These are phyloP conservation scores for Azorinus chamasolen DNA, from an alignment of 2,888 invertebrate species.

Conservation along the genomic window DNA sequence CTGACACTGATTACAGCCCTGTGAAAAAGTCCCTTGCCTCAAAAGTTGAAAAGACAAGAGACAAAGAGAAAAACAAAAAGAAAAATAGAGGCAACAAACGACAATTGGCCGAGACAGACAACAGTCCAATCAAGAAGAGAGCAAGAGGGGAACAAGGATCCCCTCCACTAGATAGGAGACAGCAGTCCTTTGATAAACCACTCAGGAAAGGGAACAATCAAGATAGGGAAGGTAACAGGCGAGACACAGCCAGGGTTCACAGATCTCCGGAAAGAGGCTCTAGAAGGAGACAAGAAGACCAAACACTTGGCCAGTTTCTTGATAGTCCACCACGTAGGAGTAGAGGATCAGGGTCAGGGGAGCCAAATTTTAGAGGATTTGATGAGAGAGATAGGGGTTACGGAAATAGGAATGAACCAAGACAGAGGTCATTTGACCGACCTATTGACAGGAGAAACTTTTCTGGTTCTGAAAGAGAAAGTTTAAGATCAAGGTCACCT, in stretches of 20 bases:
- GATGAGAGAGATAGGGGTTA: constrained; percentile 10
- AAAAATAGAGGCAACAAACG: background rate
- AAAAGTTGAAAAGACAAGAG: constrained; percentile 18
- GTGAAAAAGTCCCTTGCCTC: constrained; percentile 23
- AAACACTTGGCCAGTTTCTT: background rate
- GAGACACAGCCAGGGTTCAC: too few relatives aligned
- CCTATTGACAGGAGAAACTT: background rate
- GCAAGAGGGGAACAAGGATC: background rate
- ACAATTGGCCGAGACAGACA: constrained; percentile 18
- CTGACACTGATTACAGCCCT: constrained; percentile 38
- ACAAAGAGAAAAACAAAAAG: constrained; percentile 3
- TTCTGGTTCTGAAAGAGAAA: background rate
- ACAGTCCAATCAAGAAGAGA: constrained; percentile 18
- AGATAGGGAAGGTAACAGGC: too few relatives aligned
- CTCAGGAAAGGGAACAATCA: background rate
- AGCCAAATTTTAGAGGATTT: constrained; percentile 16
- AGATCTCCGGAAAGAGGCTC: constrained; percentile 2
- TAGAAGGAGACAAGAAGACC: constrained; percentile 1
- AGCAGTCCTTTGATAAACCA: background rate
- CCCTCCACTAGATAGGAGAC: background rate
- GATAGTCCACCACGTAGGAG: background rate
- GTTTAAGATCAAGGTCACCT: constrained; percentile 14
- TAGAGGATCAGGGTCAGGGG: constrained; percentile 10
- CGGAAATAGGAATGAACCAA: constrained; percentile 10
- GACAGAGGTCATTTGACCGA: constrained; percentile 21